Evolutionary conservation across 30 jellyfish, hydroid and myxozoan species (phyloP), one percentile per base, ranked within the genome.

Genomic region (Nemopilema nomurai): DNA sequence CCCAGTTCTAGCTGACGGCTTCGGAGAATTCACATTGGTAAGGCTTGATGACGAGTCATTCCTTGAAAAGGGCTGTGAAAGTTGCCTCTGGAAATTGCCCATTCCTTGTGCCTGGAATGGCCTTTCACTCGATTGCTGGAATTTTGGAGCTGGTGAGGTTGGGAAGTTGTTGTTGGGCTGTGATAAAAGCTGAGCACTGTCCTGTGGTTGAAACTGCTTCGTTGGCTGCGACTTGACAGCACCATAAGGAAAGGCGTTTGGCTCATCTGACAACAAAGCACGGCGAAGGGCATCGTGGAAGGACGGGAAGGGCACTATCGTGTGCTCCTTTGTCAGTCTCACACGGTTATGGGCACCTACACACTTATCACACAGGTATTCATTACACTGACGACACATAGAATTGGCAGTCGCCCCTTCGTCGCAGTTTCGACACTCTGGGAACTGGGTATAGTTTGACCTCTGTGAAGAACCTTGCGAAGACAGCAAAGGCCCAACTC

Each of bases 261-360:
- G 68, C 25, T 87, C 96, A 29, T 79, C 83, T 0, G 91, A 51
- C 1, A 80, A 81, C 82, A 87, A 80, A 72, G 96, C 91, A 71
- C 74, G 70, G 24, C 96, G 77, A 27, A 87, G 29, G 22, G 83
- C 96, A 4, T 87, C 96, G n/a, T 87, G 90, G 80, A 87, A 87
- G n/a, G 90, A 76, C 19, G 96, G 89, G 57, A 87, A 87, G 41
- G 92, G 81, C 28, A 90, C 97, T 0, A 90, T 90, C 31, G 90
- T 79, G 84, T 90, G 97, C 0, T 83, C 98, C 76, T 93, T 93
- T 51, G 97, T 93, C 29, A 88, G 77, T 25, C 97, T 74, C 24
- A 93, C 97, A 69, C 97, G 83, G 63, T 93, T 97, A 51, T 93
- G 98, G 28, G 98, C 98, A 31, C 88, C 86, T 49, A 86, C 97